phyloP scores from a whole-genome alignment of 2,113 vertebrate genomes.

The Bubo scandiacus region DNA sequence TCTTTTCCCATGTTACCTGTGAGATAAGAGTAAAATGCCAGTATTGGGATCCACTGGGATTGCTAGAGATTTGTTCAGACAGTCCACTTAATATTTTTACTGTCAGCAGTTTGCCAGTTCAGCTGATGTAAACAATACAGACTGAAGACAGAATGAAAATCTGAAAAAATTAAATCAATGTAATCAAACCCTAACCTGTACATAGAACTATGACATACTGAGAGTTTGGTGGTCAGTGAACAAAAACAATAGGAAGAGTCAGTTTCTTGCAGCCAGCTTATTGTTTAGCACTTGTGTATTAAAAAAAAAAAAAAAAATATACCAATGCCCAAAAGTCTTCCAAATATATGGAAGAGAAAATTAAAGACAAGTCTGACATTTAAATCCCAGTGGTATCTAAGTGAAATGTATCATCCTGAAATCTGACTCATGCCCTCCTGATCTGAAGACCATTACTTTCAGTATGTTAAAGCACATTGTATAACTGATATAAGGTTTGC shows the following conservation, averaged over 20 bases:
- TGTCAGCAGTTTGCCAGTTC: background rate
- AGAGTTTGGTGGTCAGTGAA: background rate
- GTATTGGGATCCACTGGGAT: background rate
- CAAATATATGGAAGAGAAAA: constrained; percentile 39
- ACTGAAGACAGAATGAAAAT: background rate
- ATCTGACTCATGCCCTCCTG: constrained; percentile 30
- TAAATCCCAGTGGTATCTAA: constrained; percentile 35
- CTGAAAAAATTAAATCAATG: background rate
- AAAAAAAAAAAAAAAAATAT: background rate
- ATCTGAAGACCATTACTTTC: constrained; percentile 36
- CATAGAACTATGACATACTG: background rate
- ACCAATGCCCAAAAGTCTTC: constrained; percentile 1
- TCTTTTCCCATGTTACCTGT: background rate
- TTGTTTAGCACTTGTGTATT: constrained; percentile 7
- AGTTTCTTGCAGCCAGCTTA: background rate
- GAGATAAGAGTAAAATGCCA: background rate
- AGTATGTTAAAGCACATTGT: background rate
- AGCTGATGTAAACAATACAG: background rate
- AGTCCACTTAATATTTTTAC: background rate
- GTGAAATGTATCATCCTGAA: constrained; percentile 28
- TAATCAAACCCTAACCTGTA: background rate
- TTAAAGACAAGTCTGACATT: constrained; percentile 55
- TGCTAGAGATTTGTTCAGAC: background rate
- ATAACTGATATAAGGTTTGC: background rate
- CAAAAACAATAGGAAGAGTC: background rate